Base-by-base conservation (phyloP, 2,888 invertebrate species). In the Monoplex corrugatus region DNA sequence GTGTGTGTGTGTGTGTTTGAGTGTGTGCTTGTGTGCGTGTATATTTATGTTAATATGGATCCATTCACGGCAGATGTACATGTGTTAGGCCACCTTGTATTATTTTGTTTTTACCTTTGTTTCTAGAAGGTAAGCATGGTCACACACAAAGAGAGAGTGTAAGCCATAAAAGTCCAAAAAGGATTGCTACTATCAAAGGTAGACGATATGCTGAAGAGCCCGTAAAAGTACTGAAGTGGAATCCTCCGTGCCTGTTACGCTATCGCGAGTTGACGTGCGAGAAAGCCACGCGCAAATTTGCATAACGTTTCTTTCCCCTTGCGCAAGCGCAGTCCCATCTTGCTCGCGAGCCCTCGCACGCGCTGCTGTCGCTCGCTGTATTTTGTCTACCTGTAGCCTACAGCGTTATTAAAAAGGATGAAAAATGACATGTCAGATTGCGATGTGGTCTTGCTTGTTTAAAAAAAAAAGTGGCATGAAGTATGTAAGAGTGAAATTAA, bases 341-440 rank as follows among this genome's bases (percentile, higher is more conserved):
- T 16, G 13, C 83, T n/a, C 45, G n/a, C 50, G n/a, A n/a, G n/a
- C n/a, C n/a, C n/a, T n/a, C 84, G 84, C 84, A 84, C 84, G 84
- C 84, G 84, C 84, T 57, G 23, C n/a, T 23, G 83, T 45, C 45
- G 16, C 43, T 28, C 32, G 23, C 78, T 28, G 16, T 28, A 10
- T 43, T 80, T 43, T 16, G 10, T 80, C 23, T 80, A 43, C 43
- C 40, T 80, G 28, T 80, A 13, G 78, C 78, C 78, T 40, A 19
- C 78, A 80, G 78, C 78, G 2, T 43, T 28, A 80, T 43, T 43
- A 43, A 75, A 19, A 28, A 43, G 40, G 78, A 43, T 80, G 78
- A 80, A 80, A 80, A 80, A 80, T 80, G 78, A 80, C 78, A 40
- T 28, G 78, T 80, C 78, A 28, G 78, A 43, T 43, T 5, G n/a